phyloP scores from a whole-genome alignment of 92 coral and sea anemone species.

The Epizoanthus illoricatus region DNA sequence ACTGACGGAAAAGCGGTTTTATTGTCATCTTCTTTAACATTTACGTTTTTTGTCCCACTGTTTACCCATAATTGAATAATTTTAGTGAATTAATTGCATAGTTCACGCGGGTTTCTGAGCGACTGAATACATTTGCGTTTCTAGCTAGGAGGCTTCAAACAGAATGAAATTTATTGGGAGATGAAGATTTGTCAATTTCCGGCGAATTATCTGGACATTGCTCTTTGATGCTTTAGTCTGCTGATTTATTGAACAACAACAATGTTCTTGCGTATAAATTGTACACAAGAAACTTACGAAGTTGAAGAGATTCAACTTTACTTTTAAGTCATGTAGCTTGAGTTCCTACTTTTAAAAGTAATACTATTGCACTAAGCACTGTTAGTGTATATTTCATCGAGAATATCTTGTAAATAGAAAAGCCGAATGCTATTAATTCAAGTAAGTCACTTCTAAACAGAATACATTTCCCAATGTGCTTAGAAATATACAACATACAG shows the following conservation, averaged over 20 bases:
- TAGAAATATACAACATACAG: background rate
- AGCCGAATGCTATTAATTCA: background rate
- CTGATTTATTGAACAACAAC: background rate
- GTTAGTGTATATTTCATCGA: background rate
- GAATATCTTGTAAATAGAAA: background rate
- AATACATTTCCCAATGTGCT: background rate
- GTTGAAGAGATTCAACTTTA: too few relatives aligned
- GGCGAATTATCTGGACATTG: conserved; percentile 13
- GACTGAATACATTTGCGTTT: conserved; percentile 85
- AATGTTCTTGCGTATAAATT: background rate
- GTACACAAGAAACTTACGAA: background rate
- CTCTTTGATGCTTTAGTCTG: background rate
- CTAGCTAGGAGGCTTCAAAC: conserved; percentile 58
- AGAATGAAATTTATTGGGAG: conserved; percentile 13
- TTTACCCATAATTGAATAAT: conserved; percentile 55
- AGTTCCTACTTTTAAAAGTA: background rate
- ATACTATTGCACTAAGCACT: background rate
- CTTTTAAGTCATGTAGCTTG: background rate
- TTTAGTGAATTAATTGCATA: conserved; percentile 59
- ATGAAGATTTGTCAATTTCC: conserved; percentile 39
- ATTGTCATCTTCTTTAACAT: conserved; percentile 51
- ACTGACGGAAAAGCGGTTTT: conserved; percentile 38
- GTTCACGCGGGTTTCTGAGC: conserved; percentile 78
- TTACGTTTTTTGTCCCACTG: conserved; percentile 52
- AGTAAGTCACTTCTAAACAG: background rate